phyloP scores from a whole-genome alignment of 1,140 invertebrate genomes.

The Drosophila pseudoobscura region DNA sequence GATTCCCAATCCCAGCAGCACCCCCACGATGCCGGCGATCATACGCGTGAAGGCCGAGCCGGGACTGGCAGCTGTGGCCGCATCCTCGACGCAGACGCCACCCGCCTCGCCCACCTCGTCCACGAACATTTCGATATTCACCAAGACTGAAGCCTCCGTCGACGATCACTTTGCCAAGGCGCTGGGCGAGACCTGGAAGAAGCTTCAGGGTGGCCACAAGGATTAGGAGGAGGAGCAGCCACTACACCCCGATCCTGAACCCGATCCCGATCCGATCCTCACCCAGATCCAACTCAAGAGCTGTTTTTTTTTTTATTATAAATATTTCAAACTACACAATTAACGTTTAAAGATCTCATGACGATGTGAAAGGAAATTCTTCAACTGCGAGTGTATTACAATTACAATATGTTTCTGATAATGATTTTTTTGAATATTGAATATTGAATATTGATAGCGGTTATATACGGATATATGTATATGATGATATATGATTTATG shows the following conservation, averaged over 20 bases:
- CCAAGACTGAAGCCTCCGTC: constrained; percentile 87
- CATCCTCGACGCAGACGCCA: constrained; percentile 64
- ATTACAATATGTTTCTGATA: constrained; percentile 70
- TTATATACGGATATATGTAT: constrained; percentile 26
- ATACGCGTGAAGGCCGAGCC: constrained; percentile 79
- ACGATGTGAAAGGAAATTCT: constrained; percentile 73
- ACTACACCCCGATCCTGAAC: background rate
- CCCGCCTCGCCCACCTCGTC: constrained; percentile 73
- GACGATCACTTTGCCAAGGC: constrained; percentile 99
- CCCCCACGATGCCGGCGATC: constrained; percentile 70
- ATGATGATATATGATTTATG: no score
- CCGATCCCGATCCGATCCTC: constrained; percentile 1
- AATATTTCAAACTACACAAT: constrained; percentile 75
- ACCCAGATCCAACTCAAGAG: constrained; percentile 60
- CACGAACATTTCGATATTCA: constrained; percentile 73
- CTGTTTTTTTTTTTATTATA: constrained; percentile 60
- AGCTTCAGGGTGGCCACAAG: constrained; percentile 88
- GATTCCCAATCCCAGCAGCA: constrained; percentile 34
- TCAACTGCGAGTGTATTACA: constrained; percentile 79
- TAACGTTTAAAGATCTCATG: constrained; percentile 78
- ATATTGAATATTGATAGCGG: constrained; percentile 56
- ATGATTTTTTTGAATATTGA: constrained; percentile 72
- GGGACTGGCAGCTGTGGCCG: constrained; percentile 59
- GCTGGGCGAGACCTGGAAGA: constrained; percentile 95
- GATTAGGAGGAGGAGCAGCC: constrained; percentile 18